These are phyloP conservation scores for Heterocephalus glaber DNA, from an alignment of 2,113 vertebrate genomes.

Conservation along the genomic window DNA sequence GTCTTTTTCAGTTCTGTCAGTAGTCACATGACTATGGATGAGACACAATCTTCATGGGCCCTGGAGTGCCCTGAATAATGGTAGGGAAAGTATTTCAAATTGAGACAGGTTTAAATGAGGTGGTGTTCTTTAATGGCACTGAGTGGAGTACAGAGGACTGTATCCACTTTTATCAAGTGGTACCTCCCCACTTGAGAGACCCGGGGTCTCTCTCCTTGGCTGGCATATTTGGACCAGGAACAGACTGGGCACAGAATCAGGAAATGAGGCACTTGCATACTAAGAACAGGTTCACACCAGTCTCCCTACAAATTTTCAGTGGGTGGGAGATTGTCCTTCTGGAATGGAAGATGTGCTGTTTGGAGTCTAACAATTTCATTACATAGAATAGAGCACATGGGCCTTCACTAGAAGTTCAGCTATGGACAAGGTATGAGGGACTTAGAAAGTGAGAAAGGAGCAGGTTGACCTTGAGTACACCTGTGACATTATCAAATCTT, in stretches of 20 bases:
- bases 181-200: no score
- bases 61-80: neutral
- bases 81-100: neutral
- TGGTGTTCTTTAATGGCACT: neutral
- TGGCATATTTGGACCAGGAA: neutral
- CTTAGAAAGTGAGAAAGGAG: neutral
- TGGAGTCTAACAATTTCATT: neutral
- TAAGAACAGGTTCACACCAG: neutral
- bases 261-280: neutral
- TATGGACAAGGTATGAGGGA: neutral
- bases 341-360: neutral
- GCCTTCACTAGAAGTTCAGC: neutral
- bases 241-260: neutral
- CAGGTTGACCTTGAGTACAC: neutral
- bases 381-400: neutral
- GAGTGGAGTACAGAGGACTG: neutral
- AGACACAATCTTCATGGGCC: neutral
- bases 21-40: neutral
- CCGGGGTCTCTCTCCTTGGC: neutral
- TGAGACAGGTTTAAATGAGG: neutral
- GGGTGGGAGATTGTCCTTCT: no score
- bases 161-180: neutral
- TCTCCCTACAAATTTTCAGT: neutral
- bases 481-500: neutral
- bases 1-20: neutral